A percentile compares a stretch with the other conserved stretches of the same genome.
These are phyloP conservation scores for Idris sp. DNA, from an alignment of 1,140 invertebrate genomes.

Conservation along the genomic window DNA sequence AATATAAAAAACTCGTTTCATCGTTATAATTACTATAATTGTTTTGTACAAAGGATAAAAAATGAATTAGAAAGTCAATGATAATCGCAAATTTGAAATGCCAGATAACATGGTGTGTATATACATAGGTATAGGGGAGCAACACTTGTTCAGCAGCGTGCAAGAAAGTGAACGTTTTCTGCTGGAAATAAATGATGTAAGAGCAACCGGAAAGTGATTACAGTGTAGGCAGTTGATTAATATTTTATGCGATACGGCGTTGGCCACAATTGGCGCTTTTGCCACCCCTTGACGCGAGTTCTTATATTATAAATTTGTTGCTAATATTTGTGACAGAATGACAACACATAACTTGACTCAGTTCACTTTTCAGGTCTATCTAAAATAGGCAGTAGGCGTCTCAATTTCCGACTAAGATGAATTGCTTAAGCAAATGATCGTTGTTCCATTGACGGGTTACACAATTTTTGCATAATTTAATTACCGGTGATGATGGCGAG, in stretches of 20 bases:
- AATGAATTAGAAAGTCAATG: conserved; percentile 32
- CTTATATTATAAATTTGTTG: no score
- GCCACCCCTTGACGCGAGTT: conserved; percentile 7
- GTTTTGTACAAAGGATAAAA: conserved; percentile 23
- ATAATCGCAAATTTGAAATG: conserved; percentile 5
- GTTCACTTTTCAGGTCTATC: no score
- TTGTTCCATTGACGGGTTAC: conserved; percentile 23
- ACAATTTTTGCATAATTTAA: conserved; percentile 30
- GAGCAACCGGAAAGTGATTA: conserved; percentile 53
- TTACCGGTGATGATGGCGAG: conserved; percentile 1
- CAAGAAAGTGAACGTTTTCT: conserved; percentile 32
- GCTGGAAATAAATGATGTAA: conserved; percentile 31
- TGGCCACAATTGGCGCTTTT: conserved; percentile 69
- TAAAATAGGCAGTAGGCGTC: neutral
- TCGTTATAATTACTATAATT: conserved; percentile 28
- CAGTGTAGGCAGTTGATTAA: conserved; percentile 69
- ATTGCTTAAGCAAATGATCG: conserved; percentile 18
- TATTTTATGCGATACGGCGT: conserved; percentile 71
- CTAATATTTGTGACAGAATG: no score
- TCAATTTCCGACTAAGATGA: conserved; percentile 31
- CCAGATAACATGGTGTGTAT: no score
- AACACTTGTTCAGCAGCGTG: no score
- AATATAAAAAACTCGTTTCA: conserved; percentile 15
- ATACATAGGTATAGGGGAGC: no score
- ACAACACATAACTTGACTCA: no score